These are phyloP conservation scores for Cheilosia variabilis DNA, from an alignment of 2,888 invertebrate genomes.

Conservation along the genomic window DNA sequence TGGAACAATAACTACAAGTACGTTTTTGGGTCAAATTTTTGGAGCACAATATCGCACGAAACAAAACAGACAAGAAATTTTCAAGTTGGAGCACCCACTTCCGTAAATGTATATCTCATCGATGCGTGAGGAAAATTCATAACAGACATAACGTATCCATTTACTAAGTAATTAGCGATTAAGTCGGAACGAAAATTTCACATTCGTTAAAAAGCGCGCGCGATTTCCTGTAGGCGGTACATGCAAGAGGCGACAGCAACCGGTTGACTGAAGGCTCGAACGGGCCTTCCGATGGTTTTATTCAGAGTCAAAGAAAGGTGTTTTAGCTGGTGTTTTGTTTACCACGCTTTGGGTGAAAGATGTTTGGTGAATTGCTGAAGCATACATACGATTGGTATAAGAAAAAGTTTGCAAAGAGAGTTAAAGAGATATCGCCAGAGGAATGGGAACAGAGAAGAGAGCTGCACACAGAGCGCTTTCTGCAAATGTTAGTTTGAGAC, in stretches of 20 bases:
- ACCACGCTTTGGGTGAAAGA: constrained; percentile 41
- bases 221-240: constrained; percentile 2
- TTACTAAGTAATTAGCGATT: constrained; percentile 16
- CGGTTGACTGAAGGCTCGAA: constrained; percentile 62
- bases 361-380: constrained; percentile 20
- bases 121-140: constrained; percentile 53
- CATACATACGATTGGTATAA: constrained; percentile 53
- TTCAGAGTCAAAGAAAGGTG: constrained; percentile 42
- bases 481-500: not conserved
- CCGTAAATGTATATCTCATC: constrained; percentile 25
- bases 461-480: no score
- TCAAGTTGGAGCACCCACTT: not conserved
- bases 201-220: constrained; percentile 29
- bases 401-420: constrained; percentile 26
- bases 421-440: constrained; percentile 14
- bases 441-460: not conserved
- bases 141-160: constrained; percentile 7
- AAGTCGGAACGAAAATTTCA: constrained; percentile 37
- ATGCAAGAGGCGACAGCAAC: constrained; percentile 60
- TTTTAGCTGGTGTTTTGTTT: constrained; percentile 27
- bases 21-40: constrained; percentile 41
- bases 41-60: constrained; percentile 25
- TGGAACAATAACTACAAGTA: not conserved
- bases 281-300: constrained; percentile 49
- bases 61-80: not conserved